phyloP scores from a whole-genome alignment of 2,797 vertebrate species.

The Leuciscus waleckii region DNA sequence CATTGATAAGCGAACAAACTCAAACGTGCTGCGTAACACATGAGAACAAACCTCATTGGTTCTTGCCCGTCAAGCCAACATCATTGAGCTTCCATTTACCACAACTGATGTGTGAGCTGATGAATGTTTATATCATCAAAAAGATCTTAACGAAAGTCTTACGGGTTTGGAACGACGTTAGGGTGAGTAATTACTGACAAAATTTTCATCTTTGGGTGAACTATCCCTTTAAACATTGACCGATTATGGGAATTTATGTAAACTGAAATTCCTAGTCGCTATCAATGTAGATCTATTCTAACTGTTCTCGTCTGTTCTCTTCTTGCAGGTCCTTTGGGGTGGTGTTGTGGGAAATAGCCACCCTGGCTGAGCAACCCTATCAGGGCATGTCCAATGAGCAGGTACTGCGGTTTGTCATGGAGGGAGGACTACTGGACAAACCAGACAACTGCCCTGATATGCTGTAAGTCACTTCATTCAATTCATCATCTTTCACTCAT shows the following conservation, averaged over 20 bases:
- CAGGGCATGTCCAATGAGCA: slow-evolving; percentile 98
- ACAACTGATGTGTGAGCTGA: too few relatives aligned
- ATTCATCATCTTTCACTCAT: slow-evolving; percentile 3
- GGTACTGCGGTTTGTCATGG: slow-evolving; percentile 98
- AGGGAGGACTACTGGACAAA: slow-evolving; percentile 95
- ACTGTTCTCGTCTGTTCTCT: background rate
- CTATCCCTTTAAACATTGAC: too few relatives aligned
- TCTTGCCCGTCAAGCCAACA: too few relatives aligned
- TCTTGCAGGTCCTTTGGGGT: slow-evolving; percentile 88
- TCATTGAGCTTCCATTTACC: too few relatives aligned
- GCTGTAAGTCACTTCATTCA: slow-evolving; percentile 82
- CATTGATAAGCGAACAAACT: too few relatives aligned
- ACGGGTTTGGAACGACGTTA: too few relatives aligned
- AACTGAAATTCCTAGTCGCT: background rate
- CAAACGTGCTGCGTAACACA: too few relatives aligned
- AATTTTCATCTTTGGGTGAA: too few relatives aligned
- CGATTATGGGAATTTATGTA: background rate
- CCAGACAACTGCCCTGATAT: slow-evolving; percentile 96
- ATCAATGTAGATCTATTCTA: background rate
- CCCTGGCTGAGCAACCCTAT: slow-evolving; percentile 94
- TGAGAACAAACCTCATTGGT: too few relatives aligned
- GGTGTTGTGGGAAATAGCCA: slow-evolving; percentile 96
- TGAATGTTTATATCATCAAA: too few relatives aligned
- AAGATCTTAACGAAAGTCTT: too few relatives aligned
- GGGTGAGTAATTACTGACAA: too few relatives aligned